A percentile compares a stretch with the other conserved stretches of the same genome.
phyloP scores from a whole-genome alignment of 2,888 invertebrate genomes.

The Eupithecia vulgata region DNA sequence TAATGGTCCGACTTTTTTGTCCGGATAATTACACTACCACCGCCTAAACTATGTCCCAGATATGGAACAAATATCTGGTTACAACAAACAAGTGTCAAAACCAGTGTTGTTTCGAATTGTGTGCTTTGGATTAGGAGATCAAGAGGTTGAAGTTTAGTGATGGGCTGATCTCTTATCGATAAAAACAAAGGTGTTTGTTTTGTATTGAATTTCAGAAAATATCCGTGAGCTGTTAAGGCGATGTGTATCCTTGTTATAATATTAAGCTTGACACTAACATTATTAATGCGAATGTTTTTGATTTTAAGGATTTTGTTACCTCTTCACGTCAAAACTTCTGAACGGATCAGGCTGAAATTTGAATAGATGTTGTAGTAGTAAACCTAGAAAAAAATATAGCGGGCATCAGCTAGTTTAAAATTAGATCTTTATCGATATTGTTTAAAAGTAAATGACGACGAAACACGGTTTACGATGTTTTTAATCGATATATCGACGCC shows the following conservation, averaged over 20 bases:
- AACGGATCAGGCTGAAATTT: background rate
- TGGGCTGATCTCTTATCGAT: slow-evolving; percentile 18
- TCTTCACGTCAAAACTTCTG: background rate
- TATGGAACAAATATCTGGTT: slow-evolving; percentile 36
- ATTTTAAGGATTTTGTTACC: background rate
- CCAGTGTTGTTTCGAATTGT: slow-evolving; percentile 37
- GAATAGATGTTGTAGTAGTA: no score
- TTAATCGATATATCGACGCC: no score
- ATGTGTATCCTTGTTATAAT: background rate
- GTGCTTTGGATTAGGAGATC: slow-evolving; percentile 33
- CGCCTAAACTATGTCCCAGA: slow-evolving; percentile 5
- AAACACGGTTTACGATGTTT: no score
- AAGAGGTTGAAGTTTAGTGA: slow-evolving; percentile 26
- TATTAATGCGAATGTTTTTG: background rate
- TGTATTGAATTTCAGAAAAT: background rate
- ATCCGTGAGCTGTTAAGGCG: background rate
- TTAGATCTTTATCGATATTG: no score
- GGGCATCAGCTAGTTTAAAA: no score
- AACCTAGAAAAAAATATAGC: no score
- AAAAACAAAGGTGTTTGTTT: background rate
- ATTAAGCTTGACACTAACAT: background rate
- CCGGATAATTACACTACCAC: background rate
- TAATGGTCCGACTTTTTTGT: slow-evolving; percentile 7
- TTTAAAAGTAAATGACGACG: no score
- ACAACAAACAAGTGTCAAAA: slow-evolving; percentile 44